A percentile compares a stretch with the other conserved stretches of the same genome.
phyloP scores from a whole-genome alignment of 2,113 vertebrate genomes.

The Phyllostomus hastatus region DNA sequence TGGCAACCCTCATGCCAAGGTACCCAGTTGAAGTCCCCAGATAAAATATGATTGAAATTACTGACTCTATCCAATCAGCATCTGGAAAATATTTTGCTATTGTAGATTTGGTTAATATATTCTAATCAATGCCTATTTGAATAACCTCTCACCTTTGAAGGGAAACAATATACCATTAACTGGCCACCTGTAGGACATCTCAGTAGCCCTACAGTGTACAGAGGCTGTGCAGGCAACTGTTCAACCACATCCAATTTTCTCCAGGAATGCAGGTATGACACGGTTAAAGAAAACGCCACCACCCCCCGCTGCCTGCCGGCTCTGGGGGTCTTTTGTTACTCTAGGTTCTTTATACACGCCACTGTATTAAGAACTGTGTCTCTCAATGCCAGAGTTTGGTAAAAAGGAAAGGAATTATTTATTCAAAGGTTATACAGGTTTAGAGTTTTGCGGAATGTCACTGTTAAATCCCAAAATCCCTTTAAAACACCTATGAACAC shows the following conservation, averaged over 20 bases:
- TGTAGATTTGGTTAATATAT: neutral
- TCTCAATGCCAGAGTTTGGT: too few species aligned
- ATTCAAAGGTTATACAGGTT: too few species aligned
- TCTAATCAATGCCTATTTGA: neutral
- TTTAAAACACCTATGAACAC: too few species aligned
- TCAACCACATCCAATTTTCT: neutral
- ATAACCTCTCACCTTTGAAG: neutral
- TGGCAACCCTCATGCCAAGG: neutral
- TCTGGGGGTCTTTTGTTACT: too few species aligned
- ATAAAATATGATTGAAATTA: neutral
- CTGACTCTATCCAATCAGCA: neutral
- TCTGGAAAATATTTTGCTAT: neutral
- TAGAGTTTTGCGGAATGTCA: too few species aligned
- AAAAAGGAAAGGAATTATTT: too few species aligned
- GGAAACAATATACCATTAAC: neutral
- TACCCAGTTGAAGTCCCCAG: neutral
- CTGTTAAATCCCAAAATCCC: too few species aligned
- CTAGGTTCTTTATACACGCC: too few species aligned
- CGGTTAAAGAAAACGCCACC: neutral
- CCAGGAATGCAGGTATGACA: neutral
- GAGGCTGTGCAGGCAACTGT: neutral
- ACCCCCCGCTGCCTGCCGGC: rapidly evolving
- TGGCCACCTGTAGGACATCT: neutral
- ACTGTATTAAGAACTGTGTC: too few species aligned
- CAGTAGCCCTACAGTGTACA: neutral